Conservation (phyloP, 2,113 vertebrate genomes). For the Amphilophus citrinellus region DNA sequence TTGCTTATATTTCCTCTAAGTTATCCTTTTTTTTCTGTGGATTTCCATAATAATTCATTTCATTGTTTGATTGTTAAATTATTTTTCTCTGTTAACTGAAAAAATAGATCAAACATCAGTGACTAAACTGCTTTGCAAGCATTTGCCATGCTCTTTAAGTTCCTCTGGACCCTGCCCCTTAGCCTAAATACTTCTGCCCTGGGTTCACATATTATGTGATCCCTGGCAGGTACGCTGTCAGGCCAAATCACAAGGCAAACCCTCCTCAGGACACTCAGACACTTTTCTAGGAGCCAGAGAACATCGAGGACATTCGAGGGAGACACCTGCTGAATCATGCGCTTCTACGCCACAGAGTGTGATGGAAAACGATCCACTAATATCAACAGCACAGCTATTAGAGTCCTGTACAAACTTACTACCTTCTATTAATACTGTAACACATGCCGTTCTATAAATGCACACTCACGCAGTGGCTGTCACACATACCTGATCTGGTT, state of each 20-base stretch:
- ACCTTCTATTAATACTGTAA: constrained; percentile 73
- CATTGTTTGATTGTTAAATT: not conserved
- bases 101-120: not conserved
- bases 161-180: not conserved
- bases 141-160: not conserved
- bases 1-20: not conserved
- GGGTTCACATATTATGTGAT: constrained; percentile 9
- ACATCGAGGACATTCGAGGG: constrained; percentile 64
- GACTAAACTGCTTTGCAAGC: constrained; percentile 3
- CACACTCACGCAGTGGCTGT: constrained; percentile 73
- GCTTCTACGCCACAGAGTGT: constrained; percentile 79
- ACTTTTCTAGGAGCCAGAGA: constrained; percentile 35
- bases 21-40: not conserved
- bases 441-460: constrained; percentile 74
- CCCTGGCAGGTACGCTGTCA: constrained; percentile 1
- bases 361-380: constrained; percentile 79
- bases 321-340: constrained; percentile 81
- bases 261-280: constrained; percentile 50
- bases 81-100: not conserved
- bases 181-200: not conserved
- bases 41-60: not conserved
- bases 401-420: constrained; percentile 71
- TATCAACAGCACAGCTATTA: constrained; percentile 75
- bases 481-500: constrained; percentile 76
- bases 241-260: constrained; percentile 65